Evolutionary conservation across 1,140 invertebrate species (phyloP), one percentile per base, ranked within the genome.

Genomic region (Plodia interpunctella): DNA sequence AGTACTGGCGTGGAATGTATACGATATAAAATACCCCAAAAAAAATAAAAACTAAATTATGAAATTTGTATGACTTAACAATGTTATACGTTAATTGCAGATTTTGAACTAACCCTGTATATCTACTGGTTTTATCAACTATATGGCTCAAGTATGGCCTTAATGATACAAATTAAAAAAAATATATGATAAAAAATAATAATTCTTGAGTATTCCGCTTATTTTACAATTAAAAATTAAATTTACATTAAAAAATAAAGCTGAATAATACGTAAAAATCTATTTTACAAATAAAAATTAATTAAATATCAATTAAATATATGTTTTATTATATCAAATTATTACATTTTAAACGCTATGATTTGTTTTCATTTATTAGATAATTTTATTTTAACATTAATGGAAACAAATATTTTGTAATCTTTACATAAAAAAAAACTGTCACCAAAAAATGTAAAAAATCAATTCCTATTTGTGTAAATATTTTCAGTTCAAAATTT

Each of bases 1-100:
- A 80, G 78, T 80, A 80, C 78, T 73, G 65, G 69, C 56, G 62
- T 74, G 71, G 71, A 78, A 80, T 76, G 70, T 65, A 35, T 60
- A 44, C 9, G 32, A 10, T 15, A 65, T 63, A 49, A 55, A 56
- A 59, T 55, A 30, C 30, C 30, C 30, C 11, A 35, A 35, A 49
- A 53, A 57, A 52, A 11, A 32, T 15, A 44, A 44, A 4, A 44
- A 3, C 15, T n/a, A 15, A 44, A 44, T 44, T 15, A 44, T 44
- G 3, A 44, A 44, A 44, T 35, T 11, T 13, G 21, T 35, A 44
- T 44, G 13, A 17, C 13, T 44, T 8, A 44, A 1, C 38, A 3
- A 15, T 17, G 13, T 44, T 44, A 44, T 44, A 44, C 15, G 10
- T 32, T 10, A 32, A 32, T 44, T 44, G 38, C n/a, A 44, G 15